Conservation (phyloP, 2,113 vertebrate species). For the Cricetomys ansorgei region DNA sequence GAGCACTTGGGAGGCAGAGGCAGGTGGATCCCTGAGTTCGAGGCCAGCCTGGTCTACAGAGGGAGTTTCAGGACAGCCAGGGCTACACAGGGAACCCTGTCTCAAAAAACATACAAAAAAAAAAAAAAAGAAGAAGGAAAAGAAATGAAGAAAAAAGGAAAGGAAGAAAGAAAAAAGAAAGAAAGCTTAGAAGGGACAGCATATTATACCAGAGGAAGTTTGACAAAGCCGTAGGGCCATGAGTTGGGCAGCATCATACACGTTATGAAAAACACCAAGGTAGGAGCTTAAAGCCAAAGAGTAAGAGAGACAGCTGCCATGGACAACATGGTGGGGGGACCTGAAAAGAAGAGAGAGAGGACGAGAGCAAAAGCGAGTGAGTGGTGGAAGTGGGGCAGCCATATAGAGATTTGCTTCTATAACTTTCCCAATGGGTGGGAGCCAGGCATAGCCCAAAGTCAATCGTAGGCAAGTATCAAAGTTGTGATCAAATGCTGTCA, state of each 20-base stretch:
- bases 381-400: neutral
- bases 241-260: neutral
- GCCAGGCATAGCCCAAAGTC: neutral
- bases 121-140: too few species aligned
- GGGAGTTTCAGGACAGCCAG: too few species aligned
- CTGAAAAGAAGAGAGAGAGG: neutral
- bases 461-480: neutral
- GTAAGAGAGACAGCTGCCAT: neutral
- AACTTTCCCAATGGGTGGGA: neutral
- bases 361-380: neutral
- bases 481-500: neutral
- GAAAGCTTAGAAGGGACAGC: too few species aligned
- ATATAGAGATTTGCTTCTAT: neutral
- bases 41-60: too few species aligned
- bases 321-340: neutral
- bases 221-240: too few species aligned
- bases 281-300: neutral
- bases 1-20: too few species aligned
- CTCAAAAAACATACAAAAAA: too few species aligned
- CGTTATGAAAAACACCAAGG: neutral
- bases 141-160: too few species aligned
- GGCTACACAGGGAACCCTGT: too few species aligned
- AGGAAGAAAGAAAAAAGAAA: too few species aligned
- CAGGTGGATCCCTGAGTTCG: too few species aligned
- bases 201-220: neutral